Conservation (phyloP, 2,113 vertebrate species). For the Sceloporus tristichus region DNA sequence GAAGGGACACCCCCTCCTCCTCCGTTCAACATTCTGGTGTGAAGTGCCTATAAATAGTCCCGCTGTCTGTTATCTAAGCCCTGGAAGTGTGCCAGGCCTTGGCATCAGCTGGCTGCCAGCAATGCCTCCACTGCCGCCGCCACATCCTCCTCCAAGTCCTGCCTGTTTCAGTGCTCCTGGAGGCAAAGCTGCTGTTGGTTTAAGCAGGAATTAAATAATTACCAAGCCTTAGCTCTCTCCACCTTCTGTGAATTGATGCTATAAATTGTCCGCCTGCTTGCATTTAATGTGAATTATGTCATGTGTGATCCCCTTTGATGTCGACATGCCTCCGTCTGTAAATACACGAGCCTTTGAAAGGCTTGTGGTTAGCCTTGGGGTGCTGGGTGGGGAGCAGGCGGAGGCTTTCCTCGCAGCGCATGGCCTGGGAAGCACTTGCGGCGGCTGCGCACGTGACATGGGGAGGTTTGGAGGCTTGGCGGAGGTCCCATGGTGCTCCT, state of each 20-base stretch:
- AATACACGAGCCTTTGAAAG: slow-evolving; percentile 98
- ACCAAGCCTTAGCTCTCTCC: slow-evolving; percentile 81
- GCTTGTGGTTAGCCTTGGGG: slow-evolving; percentile 97
- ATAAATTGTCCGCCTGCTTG: slow-evolving; percentile 95
- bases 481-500: not conserved
- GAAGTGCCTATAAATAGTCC: slow-evolving; percentile 64
- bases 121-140: not conserved
- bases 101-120: slow-evolving; percentile 75
- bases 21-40: not conserved
- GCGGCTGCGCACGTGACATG: rapidly evolving
- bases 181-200: slow-evolving; percentile 77
- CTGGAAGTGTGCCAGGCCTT: slow-evolving; percentile 69
- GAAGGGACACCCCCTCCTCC: not conserved
- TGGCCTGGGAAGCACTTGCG: slow-evolving; percentile 11
- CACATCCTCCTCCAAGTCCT: slow-evolving; percentile 56
- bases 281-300: slow-evolving; percentile 99
- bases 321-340: slow-evolving; percentile 98
- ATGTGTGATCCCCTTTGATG: slow-evolving; percentile 99
- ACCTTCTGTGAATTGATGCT: slow-evolving; percentile 85
- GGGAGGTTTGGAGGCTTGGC: rapidly evolving
- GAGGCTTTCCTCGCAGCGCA: slow-evolving; percentile 50
- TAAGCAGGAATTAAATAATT: slow-evolving; percentile 86
- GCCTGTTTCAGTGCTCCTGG: slow-evolving; percentile 48
- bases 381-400: slow-evolving; percentile 86
- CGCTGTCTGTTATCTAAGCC: slow-evolving; percentile 58